Evolutionary conservation across 1,140 invertebrate genomes (phyloP).

Genomic region (Temnothorax longispinosus): DNA sequence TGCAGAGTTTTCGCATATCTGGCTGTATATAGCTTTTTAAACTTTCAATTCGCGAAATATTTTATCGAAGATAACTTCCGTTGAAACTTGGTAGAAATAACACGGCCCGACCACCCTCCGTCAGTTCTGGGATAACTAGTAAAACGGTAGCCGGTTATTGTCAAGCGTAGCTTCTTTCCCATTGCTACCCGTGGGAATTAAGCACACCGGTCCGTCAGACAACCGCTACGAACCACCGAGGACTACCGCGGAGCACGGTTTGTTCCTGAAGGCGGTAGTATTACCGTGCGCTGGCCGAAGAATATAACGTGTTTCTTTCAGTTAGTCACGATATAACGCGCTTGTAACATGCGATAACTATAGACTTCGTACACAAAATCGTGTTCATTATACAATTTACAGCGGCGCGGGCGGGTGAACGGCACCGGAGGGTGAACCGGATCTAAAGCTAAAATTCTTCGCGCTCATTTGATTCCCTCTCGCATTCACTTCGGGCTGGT

Average conservation of each 20-base stretch:
- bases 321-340: constrained; percentile 38
- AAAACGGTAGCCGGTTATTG: constrained; percentile 52
- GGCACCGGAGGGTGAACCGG: neutral
- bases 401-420: constrained; percentile 1
- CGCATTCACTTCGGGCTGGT: constrained; percentile 12
- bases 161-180: constrained; percentile 49
- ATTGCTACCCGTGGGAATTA: constrained; percentile 55
- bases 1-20: neutral
- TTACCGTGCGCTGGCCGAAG: constrained; percentile 1
- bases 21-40: neutral
- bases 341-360: constrained; percentile 9
- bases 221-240: constrained; percentile 46
- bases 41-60: neutral
- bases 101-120: neutral
- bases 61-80: neutral
- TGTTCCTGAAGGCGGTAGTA: constrained; percentile 28
- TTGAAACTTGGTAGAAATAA: constrained; percentile 17
- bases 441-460: constrained; percentile 17
- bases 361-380: neutral
- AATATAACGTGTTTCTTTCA: constrained; percentile 53
- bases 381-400: constrained; percentile 18
- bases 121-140: constrained; percentile 16
- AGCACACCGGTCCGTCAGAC: constrained; percentile 34
- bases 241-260: constrained; percentile 32
- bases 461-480: constrained; percentile 7